phyloP scores from a whole-genome alignment of 1,140 invertebrate species.

The Harlomillsia oculata region DNA sequence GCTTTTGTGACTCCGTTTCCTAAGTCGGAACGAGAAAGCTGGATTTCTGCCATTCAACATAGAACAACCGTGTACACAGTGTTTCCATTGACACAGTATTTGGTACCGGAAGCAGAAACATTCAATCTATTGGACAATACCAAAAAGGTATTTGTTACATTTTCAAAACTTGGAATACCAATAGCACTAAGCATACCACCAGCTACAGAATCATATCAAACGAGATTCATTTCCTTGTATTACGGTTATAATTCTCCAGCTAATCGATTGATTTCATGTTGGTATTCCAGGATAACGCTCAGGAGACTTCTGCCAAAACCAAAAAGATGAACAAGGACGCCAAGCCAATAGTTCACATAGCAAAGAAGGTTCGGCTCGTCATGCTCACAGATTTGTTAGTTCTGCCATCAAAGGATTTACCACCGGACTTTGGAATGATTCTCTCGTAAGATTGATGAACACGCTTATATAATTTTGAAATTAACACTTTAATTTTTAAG shows the following conservation, averaged over 20 bases:
- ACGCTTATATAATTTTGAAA: neutral
- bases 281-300: neutral
- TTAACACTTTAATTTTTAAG: neutral
- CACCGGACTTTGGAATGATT: slow-evolving; percentile 49
- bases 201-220: too few species aligned
- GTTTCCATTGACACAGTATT: slow-evolving; percentile 56
- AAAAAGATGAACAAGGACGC: slow-evolving; percentile 34
- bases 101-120: slow-evolving; percentile 58
- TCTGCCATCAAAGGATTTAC: slow-evolving; percentile 51
- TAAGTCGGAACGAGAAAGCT: slow-evolving; percentile 42
- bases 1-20: slow-evolving; percentile 45
- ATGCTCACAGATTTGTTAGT: slow-evolving; percentile 55
- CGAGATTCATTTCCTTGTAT: too few species aligned
- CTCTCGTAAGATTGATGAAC: neutral
- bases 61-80: slow-evolving; percentile 47
- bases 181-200: too few species aligned
- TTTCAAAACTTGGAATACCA: slow-evolving; percentile 3
- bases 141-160: slow-evolving; percentile 25
- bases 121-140: slow-evolving; percentile 62
- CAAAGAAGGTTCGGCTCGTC: slow-evolving; percentile 50
- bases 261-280: too few species aligned
- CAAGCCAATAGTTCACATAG: slow-evolving; percentile 51
- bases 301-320: neutral
- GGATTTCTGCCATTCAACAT: slow-evolving; percentile 42
- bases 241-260: too few species aligned